Percentiles rank a stretch among this genome's conserved stretches.
Evolutionary conservation across 2,797 vertebrate genomes (phyloP).

Genomic region (Ptychobarbus kaznakovi): DNA sequence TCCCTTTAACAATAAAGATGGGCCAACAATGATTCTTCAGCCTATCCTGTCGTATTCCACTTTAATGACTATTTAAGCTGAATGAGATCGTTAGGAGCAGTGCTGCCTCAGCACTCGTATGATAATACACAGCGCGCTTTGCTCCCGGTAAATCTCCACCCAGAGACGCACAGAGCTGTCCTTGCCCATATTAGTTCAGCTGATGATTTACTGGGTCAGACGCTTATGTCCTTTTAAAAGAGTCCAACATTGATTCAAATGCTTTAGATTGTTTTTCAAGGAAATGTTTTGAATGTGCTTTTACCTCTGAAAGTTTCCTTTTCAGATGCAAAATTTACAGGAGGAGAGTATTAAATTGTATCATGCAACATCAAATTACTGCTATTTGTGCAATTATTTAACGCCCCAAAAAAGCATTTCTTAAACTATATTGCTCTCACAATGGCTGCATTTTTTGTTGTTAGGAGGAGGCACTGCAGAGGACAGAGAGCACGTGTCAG

Average conservation of each 20-base stretch:
- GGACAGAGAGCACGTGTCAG: no score
- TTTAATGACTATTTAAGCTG: constrained; percentile 71
- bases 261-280: not conserved
- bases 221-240: constrained; percentile 33
- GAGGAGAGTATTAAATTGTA: no score
- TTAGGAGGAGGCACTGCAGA: no score
- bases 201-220: constrained; percentile 62
- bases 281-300: not conserved
- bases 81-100: constrained; percentile 68
- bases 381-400: no score
- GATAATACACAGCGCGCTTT: constrained; percentile 65
- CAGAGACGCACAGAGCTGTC: constrained; percentile 58
- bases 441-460: no score
- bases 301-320: no score
- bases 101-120: constrained; percentile 72
- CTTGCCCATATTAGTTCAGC: constrained; percentile 54
- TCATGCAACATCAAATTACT: no score
- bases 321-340: no score
- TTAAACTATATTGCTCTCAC: no score
- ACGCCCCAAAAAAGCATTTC: no score
- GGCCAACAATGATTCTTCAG: constrained; percentile 57
- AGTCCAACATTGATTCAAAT: constrained; percentile 54
- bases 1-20: constrained; percentile 63
- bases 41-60: constrained; percentile 63
- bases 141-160: constrained; percentile 63